A percentile compares a stretch with the other conserved stretches of the same genome.
Conservation (phyloP, 2,888 invertebrate genomes). For the Cheilosia scutellata region DNA sequence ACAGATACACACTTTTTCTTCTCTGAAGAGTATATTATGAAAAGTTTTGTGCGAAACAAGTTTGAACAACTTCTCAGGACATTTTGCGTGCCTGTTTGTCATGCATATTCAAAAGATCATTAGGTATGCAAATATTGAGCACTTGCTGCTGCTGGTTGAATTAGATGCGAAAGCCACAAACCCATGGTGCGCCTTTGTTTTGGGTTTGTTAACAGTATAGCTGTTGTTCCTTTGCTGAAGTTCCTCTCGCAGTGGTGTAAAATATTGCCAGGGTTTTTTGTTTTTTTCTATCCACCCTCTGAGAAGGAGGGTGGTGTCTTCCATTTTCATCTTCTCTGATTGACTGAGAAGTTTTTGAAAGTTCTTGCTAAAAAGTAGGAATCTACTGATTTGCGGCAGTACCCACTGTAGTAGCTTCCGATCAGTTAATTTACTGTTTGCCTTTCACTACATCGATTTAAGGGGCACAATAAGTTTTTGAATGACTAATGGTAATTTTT, state of each 20-base stretch:
- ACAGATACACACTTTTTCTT: not conserved
- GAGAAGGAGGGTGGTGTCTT: not conserved
- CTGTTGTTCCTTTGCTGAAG: not conserved
- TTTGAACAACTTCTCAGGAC: conserved; percentile 61
- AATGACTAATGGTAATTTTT: too few relatives aligned
- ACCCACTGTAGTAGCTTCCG: conserved; percentile 25
- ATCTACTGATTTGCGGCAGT: conserved; percentile 15
- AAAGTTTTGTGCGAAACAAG: conserved; percentile 38
- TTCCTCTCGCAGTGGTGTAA: conserved; percentile 1
- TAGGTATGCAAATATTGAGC: conserved; percentile 71
- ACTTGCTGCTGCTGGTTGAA: conserved; percentile 47
- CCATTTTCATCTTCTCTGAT: conserved; percentile 11
- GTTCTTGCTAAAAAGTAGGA: conserved; percentile 1
- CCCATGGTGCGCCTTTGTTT: conserved; percentile 23
- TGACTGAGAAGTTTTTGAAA: conserved; percentile 33
- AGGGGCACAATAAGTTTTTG: too few relatives aligned
- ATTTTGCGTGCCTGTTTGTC: conserved; percentile 62
- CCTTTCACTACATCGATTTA: too few relatives aligned
- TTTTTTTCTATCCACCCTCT: not conserved
- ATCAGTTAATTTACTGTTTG: conserved; percentile 29
- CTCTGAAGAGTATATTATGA: conserved; percentile 2
- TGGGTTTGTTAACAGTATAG: not conserved
- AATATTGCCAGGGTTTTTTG: not conserved
- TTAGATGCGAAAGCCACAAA: conserved; percentile 44
- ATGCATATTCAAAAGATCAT: conserved; percentile 76